Evolutionary conservation across 2,888 invertebrate genomes (phyloP).

Genomic region (Ceratothoa steindachneri): DNA sequence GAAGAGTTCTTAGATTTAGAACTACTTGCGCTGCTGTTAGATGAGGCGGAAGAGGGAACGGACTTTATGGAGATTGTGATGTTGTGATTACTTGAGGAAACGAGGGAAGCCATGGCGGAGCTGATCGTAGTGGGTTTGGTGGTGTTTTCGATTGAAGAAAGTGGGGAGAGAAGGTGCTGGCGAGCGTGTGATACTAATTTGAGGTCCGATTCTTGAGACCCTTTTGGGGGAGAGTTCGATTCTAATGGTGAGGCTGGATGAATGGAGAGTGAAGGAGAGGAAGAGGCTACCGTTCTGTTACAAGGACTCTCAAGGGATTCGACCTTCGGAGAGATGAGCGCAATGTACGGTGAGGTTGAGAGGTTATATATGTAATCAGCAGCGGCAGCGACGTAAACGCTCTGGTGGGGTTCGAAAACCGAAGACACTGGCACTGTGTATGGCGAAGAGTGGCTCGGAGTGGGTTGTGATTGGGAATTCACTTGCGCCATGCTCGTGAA

Average conservation of each 20-base stretch:
- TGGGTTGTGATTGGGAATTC: too few species aligned
- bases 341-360: background rate
- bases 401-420: background rate
- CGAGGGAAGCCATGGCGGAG: background rate
- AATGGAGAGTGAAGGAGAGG: too few species aligned
- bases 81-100: background rate
- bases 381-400: background rate
- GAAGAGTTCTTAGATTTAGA: background rate
- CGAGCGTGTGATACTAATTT: background rate
- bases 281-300: background rate
- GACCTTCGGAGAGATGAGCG: background rate
- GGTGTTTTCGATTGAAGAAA: conserved; percentile 7
- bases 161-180: background rate
- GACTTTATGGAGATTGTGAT: background rate
- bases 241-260: background rate
- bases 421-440: background rate
- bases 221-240: background rate
- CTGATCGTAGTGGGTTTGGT: background rate
- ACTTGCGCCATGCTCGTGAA: conserved; percentile 1
- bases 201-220: background rate
- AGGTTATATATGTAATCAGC: background rate
- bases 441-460: background rate
- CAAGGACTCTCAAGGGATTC: background rate
- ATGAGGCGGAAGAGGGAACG: background rate
- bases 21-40: background rate